These are phyloP conservation scores for Pagrus major DNA, from an alignment of 2,113 vertebrate genomes.

Conservation along the genomic window DNA sequence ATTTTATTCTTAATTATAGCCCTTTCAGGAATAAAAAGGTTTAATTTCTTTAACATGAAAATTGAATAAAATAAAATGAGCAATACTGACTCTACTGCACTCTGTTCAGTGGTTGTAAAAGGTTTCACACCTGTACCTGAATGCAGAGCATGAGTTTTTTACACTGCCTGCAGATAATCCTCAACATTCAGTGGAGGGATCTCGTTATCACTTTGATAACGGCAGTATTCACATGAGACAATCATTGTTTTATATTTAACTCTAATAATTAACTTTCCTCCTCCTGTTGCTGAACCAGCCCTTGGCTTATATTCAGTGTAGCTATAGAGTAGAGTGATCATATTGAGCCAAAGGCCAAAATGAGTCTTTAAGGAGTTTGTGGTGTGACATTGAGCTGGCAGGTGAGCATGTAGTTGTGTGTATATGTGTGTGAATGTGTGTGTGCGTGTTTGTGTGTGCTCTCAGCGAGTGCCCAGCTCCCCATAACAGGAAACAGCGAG, in stretches of 20 bases:
- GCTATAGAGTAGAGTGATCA: slow-evolving; percentile 32
- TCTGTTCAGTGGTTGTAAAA: neutral
- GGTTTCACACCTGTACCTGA: slow-evolving; percentile 1
- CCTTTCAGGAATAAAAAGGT: neutral
- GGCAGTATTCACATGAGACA: neutral
- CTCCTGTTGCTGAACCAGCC: neutral
- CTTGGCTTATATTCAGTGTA: neutral
- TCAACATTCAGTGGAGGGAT: neutral
- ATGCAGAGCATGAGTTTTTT: neutral
- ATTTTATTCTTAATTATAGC: neutral
- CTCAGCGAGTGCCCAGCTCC: slow-evolving; percentile 46
- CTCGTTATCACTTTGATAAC: neutral
- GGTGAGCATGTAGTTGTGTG: slow-evolving; percentile 38
- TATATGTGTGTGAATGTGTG: slow-evolving; percentile 22
- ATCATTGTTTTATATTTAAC: neutral
- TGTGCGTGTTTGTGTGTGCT: neutral
- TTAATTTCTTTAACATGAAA: neutral
- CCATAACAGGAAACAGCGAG: slow-evolving; percentile 80
- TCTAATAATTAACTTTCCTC: neutral
- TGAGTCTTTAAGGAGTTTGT: slow-evolving; percentile 45
- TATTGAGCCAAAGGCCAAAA: slow-evolving; percentile 43
- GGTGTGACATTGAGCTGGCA: slow-evolving; percentile 48
- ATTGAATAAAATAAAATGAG: too few species aligned
- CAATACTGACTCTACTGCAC: neutral
- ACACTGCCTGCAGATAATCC: slow-evolving; percentile 13